phyloP scores from a whole-genome alignment of 2,797 vertebrate species.

The Microctenopoma stevenorrisi region DNA sequence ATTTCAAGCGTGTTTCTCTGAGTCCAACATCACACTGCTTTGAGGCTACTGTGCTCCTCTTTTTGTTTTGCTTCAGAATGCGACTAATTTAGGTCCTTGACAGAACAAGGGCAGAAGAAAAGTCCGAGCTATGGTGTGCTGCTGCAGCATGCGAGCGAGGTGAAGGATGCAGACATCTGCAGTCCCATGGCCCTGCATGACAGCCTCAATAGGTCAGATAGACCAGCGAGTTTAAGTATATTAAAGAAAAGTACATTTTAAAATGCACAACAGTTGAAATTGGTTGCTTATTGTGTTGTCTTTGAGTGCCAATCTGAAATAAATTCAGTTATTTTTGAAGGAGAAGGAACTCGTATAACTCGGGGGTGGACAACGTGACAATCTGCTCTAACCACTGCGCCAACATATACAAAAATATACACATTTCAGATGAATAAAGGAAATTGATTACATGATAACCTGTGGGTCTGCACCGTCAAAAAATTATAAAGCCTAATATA shows the following conservation, averaged over 20 bases:
- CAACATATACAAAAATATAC: too few relatives aligned
- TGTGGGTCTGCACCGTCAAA: too few relatives aligned
- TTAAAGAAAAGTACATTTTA: background rate
- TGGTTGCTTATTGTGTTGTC: too few relatives aligned
- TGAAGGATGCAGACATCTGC: constrained; percentile 46
- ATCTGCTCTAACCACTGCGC: too few relatives aligned
- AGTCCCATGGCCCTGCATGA: constrained; percentile 21
- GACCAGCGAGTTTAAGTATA: background rate
- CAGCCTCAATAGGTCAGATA: background rate
- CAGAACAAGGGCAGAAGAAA: constrained; percentile 43
- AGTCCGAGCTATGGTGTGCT: constrained; percentile 17
- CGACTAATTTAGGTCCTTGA: constrained; percentile 22
- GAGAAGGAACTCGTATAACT: too few relatives aligned
- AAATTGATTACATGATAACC: too few relatives aligned
- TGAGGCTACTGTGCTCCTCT: constrained; percentile 1
- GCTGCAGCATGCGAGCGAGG: constrained; percentile 18
- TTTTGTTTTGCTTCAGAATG: constrained; percentile 16
- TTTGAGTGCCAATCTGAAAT: too few relatives aligned
- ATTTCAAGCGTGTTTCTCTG: background rate
- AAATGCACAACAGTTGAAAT: background rate
- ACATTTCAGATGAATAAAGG: too few relatives aligned
- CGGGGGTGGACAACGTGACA: too few relatives aligned
- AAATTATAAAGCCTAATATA: too few relatives aligned
- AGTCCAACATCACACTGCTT: constrained; percentile 3
- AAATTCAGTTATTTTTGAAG: background rate